phyloP scores from a whole-genome alignment of 2,888 invertebrate genomes.

The Zhuqinia jingwanae region DNA sequence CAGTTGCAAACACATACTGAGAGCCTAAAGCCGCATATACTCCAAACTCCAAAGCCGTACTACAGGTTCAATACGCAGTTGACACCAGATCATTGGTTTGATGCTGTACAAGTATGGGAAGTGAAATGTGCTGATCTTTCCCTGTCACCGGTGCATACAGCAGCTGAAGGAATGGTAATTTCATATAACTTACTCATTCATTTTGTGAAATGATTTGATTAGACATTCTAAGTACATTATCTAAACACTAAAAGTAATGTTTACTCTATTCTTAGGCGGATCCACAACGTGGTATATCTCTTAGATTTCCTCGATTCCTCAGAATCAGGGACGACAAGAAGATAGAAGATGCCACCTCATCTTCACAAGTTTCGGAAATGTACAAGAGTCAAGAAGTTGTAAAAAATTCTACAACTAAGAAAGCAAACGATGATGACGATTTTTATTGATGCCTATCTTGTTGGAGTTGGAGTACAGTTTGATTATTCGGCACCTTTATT shows the following conservation, averaged over 20 bases:
- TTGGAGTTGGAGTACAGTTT: no score
- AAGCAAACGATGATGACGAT: constrained; percentile 82
- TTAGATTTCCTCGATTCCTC: constrained; percentile 96
- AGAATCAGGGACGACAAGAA: constrained; percentile 94
- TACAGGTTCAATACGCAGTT: constrained; percentile 89
- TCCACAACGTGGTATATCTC: constrained; percentile 94
- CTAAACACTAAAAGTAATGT: background rate
- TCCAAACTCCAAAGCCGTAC: constrained; percentile 89
- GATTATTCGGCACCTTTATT: no score
- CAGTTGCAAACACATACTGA: constrained; percentile 89
- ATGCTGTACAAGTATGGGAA: constrained; percentile 95
- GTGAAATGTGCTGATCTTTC: constrained; percentile 98
- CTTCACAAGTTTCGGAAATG: constrained; percentile 93
- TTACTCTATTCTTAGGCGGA: constrained; percentile 85
- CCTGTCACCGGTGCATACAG: constrained; percentile 95
- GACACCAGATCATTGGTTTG: constrained; percentile 94
- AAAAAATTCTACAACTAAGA: constrained; percentile 84
- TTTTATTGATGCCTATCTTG: constrained; percentile 86
- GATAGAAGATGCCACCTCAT: constrained; percentile 94
- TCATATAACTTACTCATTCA: background rate
- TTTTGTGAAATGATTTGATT: no score
- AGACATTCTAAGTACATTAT: background rate
- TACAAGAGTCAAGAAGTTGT: constrained; percentile 96
- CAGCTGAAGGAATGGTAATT: constrained; percentile 89
- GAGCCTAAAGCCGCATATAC: constrained; percentile 88